Conservation (phyloP, 2,797 vertebrate species). For the Microhierax caerulescens region DNA sequence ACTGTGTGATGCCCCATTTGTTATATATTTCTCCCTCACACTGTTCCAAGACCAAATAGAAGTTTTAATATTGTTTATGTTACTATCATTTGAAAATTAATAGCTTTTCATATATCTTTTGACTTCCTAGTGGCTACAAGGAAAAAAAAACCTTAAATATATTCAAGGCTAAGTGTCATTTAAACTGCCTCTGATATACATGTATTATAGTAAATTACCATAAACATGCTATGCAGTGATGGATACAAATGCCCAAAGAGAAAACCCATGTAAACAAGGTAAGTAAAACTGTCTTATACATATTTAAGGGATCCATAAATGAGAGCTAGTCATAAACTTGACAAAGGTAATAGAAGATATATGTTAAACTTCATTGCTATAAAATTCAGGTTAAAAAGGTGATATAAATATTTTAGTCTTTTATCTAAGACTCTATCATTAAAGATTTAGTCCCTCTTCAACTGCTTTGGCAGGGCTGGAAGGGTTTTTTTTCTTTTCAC, state of each 20-base stretch:
- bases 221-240: constrained; percentile 58
- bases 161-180: constrained; percentile 68
- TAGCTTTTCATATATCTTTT: constrained; percentile 60
- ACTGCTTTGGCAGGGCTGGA: background rate
- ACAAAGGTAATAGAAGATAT: constrained; percentile 60
- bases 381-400: constrained; percentile 70
- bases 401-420: constrained; percentile 68
- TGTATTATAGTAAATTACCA: constrained; percentile 67
- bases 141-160: constrained; percentile 48
- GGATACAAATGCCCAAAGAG: constrained; percentile 63
- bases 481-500: background rate
- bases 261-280: constrained; percentile 66
- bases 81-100: constrained; percentile 67
- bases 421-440: constrained; percentile 48
- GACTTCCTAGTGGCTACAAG: constrained; percentile 52
- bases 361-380: constrained; percentile 60
- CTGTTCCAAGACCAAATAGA: constrained; percentile 31
- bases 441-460: constrained; percentile 53
- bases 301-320: constrained; percentile 61
- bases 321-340: constrained; percentile 46
- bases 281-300: constrained; percentile 69
- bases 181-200: constrained; percentile 66
- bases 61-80: constrained; percentile 54
- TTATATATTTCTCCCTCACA: constrained; percentile 13
- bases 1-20: constrained; percentile 20